A percentile compares a stretch with the other conserved stretches of the same genome.
Conservation (phyloP, 1,140 invertebrate genomes). For the Drosophila watanabei region DNA sequence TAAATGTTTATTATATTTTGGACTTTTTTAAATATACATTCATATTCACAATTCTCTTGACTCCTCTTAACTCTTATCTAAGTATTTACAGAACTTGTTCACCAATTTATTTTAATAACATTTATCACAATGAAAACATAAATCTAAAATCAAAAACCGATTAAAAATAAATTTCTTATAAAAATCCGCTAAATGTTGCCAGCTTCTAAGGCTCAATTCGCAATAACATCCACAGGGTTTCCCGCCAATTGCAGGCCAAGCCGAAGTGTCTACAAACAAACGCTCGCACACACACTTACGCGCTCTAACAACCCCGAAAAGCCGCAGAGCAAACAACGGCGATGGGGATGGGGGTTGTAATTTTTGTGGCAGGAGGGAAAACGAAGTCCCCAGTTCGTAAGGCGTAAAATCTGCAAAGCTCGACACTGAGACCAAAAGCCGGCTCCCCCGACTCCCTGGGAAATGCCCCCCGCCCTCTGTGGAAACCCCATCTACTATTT, state of each 20-base stretch:
- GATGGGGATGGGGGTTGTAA: constrained; percentile 19
- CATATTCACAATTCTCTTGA: background rate
- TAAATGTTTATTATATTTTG: background rate
- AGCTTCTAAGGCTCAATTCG: constrained; percentile 35
- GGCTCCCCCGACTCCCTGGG: constrained; percentile 25
- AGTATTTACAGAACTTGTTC: background rate
- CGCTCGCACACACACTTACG: constrained; percentile 35
- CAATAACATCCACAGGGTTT: constrained; percentile 78
- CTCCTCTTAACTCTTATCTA: background rate
- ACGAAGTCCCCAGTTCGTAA: constrained; percentile 29
- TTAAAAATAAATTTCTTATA: background rate
- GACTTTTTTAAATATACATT: background rate
- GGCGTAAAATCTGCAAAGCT: constrained; percentile 74
- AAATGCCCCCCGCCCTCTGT: background rate
- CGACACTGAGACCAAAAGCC: constrained; percentile 72
- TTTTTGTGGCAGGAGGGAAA: constrained; percentile 23
- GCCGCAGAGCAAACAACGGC: constrained; percentile 70
- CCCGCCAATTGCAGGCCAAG: constrained; percentile 84
- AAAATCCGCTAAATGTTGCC: constrained; percentile 38
- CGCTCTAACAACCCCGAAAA: constrained; percentile 78
- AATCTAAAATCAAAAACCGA: background rate
- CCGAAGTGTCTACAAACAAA: constrained; percentile 74
- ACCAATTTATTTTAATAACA: background rate
- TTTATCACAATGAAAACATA: background rate
- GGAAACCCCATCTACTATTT: constrained; percentile 46